phyloP scores from a whole-genome alignment of 2,797 vertebrate genomes.

The Rhincodon typus region DNA sequence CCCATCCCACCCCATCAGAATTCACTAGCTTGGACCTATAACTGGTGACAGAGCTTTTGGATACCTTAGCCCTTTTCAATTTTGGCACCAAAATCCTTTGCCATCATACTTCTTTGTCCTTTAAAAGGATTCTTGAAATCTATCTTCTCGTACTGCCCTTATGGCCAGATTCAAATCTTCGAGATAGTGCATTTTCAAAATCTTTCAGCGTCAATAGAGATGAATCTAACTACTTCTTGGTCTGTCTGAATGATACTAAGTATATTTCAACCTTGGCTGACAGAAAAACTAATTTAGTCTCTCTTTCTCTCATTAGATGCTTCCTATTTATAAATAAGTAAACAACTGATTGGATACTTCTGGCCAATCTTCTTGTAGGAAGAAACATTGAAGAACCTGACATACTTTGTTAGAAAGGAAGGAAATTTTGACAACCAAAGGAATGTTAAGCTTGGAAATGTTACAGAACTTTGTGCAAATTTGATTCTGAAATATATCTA shows the following conservation, averaged over 20 bases:
- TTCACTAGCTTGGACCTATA: conserved; percentile 33
- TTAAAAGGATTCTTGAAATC: background rate
- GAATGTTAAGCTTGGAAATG: background rate
- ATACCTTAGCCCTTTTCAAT: background rate
- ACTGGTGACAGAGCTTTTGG: background rate
- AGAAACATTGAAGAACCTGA: background rate
- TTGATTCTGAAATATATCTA: background rate
- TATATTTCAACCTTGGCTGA: background rate
- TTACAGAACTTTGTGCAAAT: background rate
- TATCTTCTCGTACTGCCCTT: background rate
- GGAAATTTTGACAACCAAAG: background rate
- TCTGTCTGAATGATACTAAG: background rate
- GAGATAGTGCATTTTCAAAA: background rate
- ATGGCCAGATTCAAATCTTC: background rate
- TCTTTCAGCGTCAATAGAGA: background rate
- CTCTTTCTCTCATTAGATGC: background rate
- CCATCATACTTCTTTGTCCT: no score
- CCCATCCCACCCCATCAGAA: background rate
- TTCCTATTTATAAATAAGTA: background rate
- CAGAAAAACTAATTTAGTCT: background rate
- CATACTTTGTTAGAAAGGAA: background rate
- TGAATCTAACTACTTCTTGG: background rate
- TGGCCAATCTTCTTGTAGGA: background rate
- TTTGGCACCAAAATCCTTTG: background rate
- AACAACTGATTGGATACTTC: background rate